These are phyloP conservation scores for Micromussa lordhowensis DNA, from an alignment of 92 coral and sea anemone genomes.

Conservation along the genomic window DNA sequence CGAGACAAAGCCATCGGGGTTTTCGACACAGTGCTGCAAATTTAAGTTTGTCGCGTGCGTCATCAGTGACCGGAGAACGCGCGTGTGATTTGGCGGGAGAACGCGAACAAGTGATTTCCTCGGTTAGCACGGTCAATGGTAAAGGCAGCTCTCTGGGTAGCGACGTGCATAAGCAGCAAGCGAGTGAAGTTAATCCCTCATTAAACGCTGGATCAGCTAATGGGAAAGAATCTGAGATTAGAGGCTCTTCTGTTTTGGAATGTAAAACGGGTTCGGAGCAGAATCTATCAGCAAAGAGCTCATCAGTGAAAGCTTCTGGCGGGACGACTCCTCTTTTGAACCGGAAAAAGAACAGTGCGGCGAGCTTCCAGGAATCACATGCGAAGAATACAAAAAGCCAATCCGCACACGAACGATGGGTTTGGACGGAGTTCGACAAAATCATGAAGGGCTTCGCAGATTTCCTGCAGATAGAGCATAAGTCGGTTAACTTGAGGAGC, in stretches of 20 bases:
- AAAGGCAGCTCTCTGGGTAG: background rate
- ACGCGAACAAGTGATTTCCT: background rate
- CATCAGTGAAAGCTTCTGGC: background rate
- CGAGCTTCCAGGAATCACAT: background rate
- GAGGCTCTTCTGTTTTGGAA: background rate
- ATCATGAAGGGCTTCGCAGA: conserved; percentile 73
- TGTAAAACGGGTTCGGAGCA: background rate
- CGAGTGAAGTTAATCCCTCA: background rate
- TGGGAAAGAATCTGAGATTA: conserved; percentile 9
- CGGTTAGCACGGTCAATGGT: background rate
- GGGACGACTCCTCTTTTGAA: conserved; percentile 1
- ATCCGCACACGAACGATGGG: conserved; percentile 32
- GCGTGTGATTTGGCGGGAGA: background rate
- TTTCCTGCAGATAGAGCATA: conserved; percentile 61
- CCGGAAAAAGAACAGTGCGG: conserved; percentile 4
- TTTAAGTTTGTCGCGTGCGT: background rate
- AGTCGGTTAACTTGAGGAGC: conserved; percentile 30
- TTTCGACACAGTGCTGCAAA: background rate
- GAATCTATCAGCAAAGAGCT: background rate
- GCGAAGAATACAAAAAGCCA: conserved; percentile 23
- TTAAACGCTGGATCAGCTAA: background rate
- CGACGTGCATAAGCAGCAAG: background rate
- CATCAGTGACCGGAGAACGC: background rate
- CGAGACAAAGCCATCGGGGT: background rate
- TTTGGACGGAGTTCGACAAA: conserved; percentile 82